Evolutionary conservation across 2,113 vertebrate genomes (phyloP), one percentile per base, ranked within the genome.

Genomic region (Phasianus colchicus): DNA sequence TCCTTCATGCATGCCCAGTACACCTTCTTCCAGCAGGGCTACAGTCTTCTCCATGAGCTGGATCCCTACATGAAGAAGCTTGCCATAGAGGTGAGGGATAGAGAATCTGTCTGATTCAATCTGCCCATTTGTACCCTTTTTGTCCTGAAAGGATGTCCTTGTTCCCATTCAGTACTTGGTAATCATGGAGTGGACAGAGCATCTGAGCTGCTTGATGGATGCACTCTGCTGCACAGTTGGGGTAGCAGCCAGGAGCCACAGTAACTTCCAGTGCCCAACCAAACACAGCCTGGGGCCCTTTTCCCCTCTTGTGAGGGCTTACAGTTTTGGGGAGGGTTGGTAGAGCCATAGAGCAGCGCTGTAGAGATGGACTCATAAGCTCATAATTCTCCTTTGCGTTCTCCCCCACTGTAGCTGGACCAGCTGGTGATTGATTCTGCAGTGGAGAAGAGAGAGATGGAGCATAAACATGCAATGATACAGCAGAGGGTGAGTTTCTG

Each of bases 1-100:
- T 99, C 99, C 5, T 99, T 99, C 97, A 99, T 99, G 99, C 98
- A 99, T 1, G 99, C 99, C 77, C 99, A 99, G 98, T 98, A 98
- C 95, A 98, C 98, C 32, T 99, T 99, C 45, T 99, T 99, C 96
- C 99, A 99, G 97, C 99, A 99, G 96, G 99, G 99, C 81, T 99
- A 98, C 92, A 98, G 98, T 96, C 98, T 99, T 61, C 98, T 99
- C 76, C 98, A 99, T 43, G 98, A 99, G 92, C 97, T 99, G 17
- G 98, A 99, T 78, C 99, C 99, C 14, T 99, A 99, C 97, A 99
- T 99, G 99, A 99, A 99, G 97, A 99, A 99, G 78, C 94, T 99
- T 90, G 99, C 99, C 2, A 97, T 98, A 1, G 98, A 99, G 99
- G 99, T 99, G 96, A 98, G 98, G 12, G 13, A 20, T 6, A 2